Conservation (phyloP, 2,888 invertebrate genomes). For the Phymatocera aterrima region DNA sequence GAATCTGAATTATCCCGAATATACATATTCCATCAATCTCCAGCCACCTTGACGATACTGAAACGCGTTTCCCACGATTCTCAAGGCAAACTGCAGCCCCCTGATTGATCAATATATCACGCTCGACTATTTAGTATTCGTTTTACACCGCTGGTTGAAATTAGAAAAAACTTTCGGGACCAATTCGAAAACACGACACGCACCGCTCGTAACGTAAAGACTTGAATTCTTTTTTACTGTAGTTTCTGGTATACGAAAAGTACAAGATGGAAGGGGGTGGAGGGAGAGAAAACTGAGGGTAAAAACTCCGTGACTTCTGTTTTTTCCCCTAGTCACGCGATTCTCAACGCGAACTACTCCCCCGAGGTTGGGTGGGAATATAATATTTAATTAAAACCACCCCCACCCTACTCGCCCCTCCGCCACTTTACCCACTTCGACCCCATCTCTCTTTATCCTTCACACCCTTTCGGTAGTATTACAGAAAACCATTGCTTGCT, state of each 20-base stretch:
- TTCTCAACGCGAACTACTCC: constrained; percentile 14
- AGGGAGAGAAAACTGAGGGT: neutral
- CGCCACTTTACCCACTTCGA: neutral
- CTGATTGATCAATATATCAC: constrained; percentile 7
- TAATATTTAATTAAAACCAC: constrained; percentile 43
- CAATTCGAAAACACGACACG: constrained; percentile 10
- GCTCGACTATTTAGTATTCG: neutral
- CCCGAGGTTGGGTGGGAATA: constrained; percentile 27
- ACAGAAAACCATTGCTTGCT: neutral
- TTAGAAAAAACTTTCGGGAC: neutral
- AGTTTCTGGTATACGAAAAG: neutral
- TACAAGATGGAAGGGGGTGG: neutral
- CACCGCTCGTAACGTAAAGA: neutral
- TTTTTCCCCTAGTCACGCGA: constrained; percentile 26
- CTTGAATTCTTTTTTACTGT: neutral
- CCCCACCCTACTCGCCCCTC: neutral
- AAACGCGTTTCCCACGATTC: neutral
- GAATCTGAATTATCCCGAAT: neutral
- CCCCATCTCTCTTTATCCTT: neutral
- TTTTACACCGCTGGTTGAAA: neutral
- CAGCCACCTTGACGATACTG: neutral
- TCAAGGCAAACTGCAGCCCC: neutral
- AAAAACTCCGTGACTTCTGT: constrained; percentile 16
- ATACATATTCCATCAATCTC: neutral
- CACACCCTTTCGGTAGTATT: constrained; percentile 23